Conservation (phyloP, 64 coral and sea anemone species). For the Montipora cactus region DNA sequence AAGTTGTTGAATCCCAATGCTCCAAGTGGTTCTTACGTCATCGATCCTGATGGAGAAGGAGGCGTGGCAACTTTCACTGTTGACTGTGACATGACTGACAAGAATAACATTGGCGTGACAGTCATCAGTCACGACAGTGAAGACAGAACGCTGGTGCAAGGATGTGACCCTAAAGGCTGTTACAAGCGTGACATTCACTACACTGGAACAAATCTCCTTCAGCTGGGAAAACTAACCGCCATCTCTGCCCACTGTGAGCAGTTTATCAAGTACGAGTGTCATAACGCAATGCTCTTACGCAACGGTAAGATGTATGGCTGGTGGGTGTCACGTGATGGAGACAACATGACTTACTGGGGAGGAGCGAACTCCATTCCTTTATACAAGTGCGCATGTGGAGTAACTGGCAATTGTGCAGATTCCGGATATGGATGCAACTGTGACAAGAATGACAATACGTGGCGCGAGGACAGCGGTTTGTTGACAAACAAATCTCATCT, state of each 20-base stretch:
- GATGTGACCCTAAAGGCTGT: not conserved
- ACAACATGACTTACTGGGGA: slow-evolving; percentile 4
- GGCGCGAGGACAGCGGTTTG: slow-evolving; percentile 11
- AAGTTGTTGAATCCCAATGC: not conserved
- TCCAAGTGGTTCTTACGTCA: slow-evolving; percentile 34
- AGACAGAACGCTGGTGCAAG: slow-evolving; percentile 23
- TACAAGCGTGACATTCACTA: slow-evolving; percentile 38
- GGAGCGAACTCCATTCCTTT: not conserved
- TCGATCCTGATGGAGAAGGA: slow-evolving; percentile 37
- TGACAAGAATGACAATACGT: not conserved
- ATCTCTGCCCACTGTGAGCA: too few species aligned
- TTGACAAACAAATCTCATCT: not conserved
- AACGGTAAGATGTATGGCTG: not conserved
- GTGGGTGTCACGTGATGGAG: not conserved
- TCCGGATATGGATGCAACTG: slow-evolving; percentile 28
- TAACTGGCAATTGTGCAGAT: slow-evolving; percentile 8
- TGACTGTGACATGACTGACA: slow-evolving; percentile 61
- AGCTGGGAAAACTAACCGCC: slow-evolving; percentile 4
- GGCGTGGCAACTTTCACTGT: slow-evolving; percentile 18
- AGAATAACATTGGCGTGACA: slow-evolving; percentile 55
- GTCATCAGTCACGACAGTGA: slow-evolving; percentile 63
- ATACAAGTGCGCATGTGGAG: slow-evolving; percentile 25
- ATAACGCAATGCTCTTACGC: not conserved
- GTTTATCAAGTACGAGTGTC: slow-evolving; percentile 55
- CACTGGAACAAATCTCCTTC: not conserved